Evolutionary conservation across 1,140 invertebrate genomes (phyloP).

Genomic region (Pseudomyrmex sp.): DNA sequence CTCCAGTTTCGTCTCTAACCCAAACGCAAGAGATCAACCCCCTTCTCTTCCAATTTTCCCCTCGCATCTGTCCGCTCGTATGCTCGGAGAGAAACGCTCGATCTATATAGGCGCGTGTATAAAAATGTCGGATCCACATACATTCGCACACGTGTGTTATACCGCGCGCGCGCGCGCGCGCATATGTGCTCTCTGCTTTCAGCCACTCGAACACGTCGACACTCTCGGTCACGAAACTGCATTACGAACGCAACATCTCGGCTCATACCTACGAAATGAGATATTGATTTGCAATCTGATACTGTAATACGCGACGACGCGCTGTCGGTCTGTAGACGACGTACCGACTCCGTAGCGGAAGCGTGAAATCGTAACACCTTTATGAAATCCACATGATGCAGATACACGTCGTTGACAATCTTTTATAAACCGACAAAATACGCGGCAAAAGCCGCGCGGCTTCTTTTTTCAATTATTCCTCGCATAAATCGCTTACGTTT

Average conservation of each 20-base stretch:
- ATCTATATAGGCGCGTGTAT: slow-evolving; percentile 41
- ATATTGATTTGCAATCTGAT: slow-evolving; percentile 83
- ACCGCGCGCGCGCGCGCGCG: neutral
- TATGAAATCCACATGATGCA: slow-evolving; percentile 44
- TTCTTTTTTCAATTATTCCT: neutral
- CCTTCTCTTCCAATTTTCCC: slow-evolving; percentile 58
- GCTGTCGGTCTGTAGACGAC: slow-evolving; percentile 66
- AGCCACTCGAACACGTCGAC: slow-evolving; percentile 60
- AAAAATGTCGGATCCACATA: slow-evolving; percentile 31
- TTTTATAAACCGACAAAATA: neutral
- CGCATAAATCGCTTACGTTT: too few relatives aligned
- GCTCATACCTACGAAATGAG: slow-evolving; percentile 82
- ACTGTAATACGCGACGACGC: slow-evolving; percentile 75
- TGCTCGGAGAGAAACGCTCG: neutral
- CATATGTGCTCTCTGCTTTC: slow-evolving; percentile 44
- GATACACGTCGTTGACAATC: neutral
- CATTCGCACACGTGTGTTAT: slow-evolving; percentile 38
- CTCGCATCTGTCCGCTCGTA: slow-evolving; percentile 34
- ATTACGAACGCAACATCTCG: slow-evolving; percentile 80
- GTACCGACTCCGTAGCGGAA: slow-evolving; percentile 49
- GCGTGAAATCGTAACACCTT: slow-evolving; percentile 55
- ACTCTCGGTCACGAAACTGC: slow-evolving; percentile 78
- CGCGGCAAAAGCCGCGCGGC: neutral
- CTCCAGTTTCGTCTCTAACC: slow-evolving; percentile 71
- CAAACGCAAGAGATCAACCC: slow-evolving; percentile 54